phyloP scores from a whole-genome alignment of 2,113 vertebrate species.

The Rattus norvegicus region GRCr8 NC_086029.1:81211501-81212000 shows the following conservation, averaged over 20 bases:
- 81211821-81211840: background rate
- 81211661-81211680: background rate
- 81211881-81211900: background rate
- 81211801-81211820: background rate
- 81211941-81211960: background rate
- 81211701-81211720: background rate
- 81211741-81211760: background rate
- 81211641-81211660: background rate
- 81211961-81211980: background rate
- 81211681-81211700: background rate
- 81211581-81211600: background rate
- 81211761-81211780: background rate
- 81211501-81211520: background rate
- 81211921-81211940: background rate
- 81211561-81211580: background rate
- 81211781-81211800: background rate
- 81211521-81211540: background rate
- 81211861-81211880: background rate
- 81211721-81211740: background rate
- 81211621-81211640: background rate
- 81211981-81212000: background rate
- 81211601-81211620: background rate
- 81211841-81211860: background rate
- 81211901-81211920: background rate
- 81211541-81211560: background rate